These are phyloP conservation scores for Etia nguti DNA, from an alignment of 2,113 vertebrate species.

Conservation along the genomic window DNA sequence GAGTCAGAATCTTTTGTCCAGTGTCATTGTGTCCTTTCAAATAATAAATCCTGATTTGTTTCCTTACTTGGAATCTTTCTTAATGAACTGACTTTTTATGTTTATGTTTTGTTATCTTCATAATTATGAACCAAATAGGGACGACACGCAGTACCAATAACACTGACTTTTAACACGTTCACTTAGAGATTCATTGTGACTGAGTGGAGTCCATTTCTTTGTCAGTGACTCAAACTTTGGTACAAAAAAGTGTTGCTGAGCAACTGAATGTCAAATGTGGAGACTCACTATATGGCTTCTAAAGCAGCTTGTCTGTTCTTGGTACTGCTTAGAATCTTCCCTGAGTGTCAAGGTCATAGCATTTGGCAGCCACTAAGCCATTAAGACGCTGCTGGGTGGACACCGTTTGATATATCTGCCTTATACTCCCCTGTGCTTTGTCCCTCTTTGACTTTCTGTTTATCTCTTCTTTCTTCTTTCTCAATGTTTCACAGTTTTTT, in stretches of 20 bases:
- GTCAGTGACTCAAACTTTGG: background rate
- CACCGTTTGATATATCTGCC: conserved; percentile 5
- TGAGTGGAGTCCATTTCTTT: background rate
- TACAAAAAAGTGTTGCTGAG: background rate
- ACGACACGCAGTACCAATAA: background rate
- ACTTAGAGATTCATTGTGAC: background rate
- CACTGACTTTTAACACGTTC: background rate
- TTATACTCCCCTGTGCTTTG: background rate
- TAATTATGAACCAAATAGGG: background rate
- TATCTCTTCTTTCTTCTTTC: background rate
- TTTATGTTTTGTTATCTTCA: background rate
- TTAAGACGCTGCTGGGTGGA: conserved; percentile 30
- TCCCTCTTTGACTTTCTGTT: background rate
- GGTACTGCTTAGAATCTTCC: conserved; percentile 39
- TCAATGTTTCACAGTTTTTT: accelerated
- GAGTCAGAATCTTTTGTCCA: background rate
- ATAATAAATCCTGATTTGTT: accelerated
- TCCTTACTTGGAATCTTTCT: background rate
- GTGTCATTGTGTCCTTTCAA: background rate
- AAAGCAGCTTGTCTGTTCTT: conserved; percentile 59
- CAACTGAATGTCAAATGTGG: background rate
- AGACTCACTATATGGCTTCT: conserved; percentile 9
- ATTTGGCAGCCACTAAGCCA: conserved; percentile 53
- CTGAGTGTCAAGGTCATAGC: conserved; percentile 46
- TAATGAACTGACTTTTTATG: accelerated